Conservation (phyloP, 2,797 vertebrate genomes). For the Neosilurus mollespiculum region DNA sequence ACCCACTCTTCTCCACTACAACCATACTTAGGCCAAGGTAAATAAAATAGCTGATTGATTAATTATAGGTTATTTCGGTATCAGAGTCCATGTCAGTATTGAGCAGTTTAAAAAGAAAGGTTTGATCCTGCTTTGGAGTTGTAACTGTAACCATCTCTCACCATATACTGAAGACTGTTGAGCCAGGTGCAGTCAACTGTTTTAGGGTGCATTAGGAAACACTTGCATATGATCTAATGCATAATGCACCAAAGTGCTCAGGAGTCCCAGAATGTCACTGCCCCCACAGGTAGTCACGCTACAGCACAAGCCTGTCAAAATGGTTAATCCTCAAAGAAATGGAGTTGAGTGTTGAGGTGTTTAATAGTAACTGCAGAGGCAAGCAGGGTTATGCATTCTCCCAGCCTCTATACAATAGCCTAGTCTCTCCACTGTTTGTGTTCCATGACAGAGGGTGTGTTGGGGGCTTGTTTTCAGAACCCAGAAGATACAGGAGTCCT, state of each 20-base stretch:
- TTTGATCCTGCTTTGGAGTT: background rate
- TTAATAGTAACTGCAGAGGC: constrained; percentile 34
- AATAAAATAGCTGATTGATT: background rate
- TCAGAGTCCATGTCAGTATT: background rate
- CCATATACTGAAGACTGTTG: background rate
- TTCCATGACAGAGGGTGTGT: constrained; percentile 47
- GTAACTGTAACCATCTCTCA: background rate
- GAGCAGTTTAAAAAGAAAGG: background rate
- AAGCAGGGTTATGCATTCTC: constrained; percentile 22
- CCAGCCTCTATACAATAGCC: constrained; percentile 46
- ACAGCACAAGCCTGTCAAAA: constrained; percentile 1
- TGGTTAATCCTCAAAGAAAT: constrained; percentile 11
- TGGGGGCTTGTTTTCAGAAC: constrained; percentile 53
- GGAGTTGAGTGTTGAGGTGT: background rate
- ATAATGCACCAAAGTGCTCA: constrained; percentile 4
- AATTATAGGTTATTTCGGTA: background rate
- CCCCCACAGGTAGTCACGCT: background rate
- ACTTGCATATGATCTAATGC: background rate
- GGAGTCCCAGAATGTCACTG: background rate
- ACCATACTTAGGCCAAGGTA: background rate
- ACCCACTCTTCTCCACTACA: background rate
- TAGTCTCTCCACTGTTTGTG: constrained; percentile 44
- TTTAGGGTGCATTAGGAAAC: background rate
- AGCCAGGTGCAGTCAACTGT: background rate
- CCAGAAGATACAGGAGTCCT: constrained; percentile 45